These are phyloP conservation scores for Metridium senile DNA, from an alignment of 92 coral and sea anemone species.

Conservation along the genomic window DNA sequence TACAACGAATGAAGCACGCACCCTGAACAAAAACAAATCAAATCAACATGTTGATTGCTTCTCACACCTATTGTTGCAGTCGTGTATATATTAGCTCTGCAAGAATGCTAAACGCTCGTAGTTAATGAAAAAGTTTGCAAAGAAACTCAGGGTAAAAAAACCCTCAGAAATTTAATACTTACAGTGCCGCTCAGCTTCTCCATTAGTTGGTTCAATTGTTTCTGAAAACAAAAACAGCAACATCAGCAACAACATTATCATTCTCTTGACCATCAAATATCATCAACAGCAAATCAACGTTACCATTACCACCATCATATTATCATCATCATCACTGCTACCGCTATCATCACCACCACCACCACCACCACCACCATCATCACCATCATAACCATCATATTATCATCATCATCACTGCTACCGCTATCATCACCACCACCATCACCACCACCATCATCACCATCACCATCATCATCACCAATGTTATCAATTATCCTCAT, in stretches of 20 bases:
- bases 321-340: no score
- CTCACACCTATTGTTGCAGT: no score
- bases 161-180: conserved; percentile 16
- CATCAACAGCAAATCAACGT: not conserved
- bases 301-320: no score
- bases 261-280: no score
- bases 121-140: no score
- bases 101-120: no score
- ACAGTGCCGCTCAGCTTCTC: conserved; percentile 86
- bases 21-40: conserved; percentile 53
- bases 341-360: not conserved
- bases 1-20: conserved; percentile 93
- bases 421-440: not conserved
- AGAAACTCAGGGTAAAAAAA: no score
- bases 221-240: conserved; percentile 46
- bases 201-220: conserved; percentile 86
- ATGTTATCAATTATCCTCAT: not conserved
- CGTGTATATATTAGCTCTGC: no score
- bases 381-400: not conserved
- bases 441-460: not conserved
- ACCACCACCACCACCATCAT: not conserved
- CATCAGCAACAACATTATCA: no score
- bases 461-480: not conserved
- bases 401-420: no score
- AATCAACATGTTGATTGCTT: not conserved